A percentile compares a stretch with the other conserved stretches of the same genome.
These are phyloP conservation scores for Corella eumyota DNA, from an alignment of 23 tunicate genomes.

Conservation along the genomic window DNA sequence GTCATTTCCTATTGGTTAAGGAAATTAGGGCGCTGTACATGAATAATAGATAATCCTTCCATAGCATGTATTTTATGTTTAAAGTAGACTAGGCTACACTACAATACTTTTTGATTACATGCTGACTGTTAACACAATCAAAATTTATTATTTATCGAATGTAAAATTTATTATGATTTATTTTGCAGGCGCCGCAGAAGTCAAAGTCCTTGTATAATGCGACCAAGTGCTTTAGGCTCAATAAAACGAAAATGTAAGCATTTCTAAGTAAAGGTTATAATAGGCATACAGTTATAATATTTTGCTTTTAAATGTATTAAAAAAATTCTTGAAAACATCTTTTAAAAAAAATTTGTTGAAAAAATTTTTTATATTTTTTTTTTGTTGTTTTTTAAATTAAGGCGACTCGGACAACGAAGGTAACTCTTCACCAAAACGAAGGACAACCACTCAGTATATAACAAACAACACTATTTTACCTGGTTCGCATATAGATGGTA, in stretches of 20 bases:
- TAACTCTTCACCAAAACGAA: slow-evolving; percentile 57
- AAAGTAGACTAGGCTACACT: too few relatives aligned
- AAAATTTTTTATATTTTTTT: slow-evolving; percentile 11
- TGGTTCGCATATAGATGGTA: slow-evolving; percentile 9
- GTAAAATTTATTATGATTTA: not conserved
- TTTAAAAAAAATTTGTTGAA: not conserved
- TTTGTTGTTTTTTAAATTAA: slow-evolving; percentile 8
- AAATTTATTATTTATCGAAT: too few relatives aligned
- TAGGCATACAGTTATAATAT: too few relatives aligned
- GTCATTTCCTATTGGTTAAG: too few relatives aligned
- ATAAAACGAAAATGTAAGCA: slow-evolving; percentile 82
- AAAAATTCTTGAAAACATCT: not conserved
- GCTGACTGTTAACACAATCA: too few relatives aligned
- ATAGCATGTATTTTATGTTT: not conserved
- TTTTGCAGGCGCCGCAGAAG: slow-evolving; percentile 64
- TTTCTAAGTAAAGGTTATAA: too few relatives aligned
- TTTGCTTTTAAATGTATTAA: too few relatives aligned
- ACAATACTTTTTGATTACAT: too few relatives aligned
- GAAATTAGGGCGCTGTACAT: too few relatives aligned
- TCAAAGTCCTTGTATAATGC: slow-evolving; percentile 82
- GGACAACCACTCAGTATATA: too few relatives aligned
- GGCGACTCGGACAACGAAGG: slow-evolving; percentile 81
- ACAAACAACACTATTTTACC: slow-evolving; percentile 3
- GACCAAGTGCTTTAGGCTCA: slow-evolving; percentile 61
- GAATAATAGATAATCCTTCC: too few relatives aligned